These are phyloP conservation scores for Eristalis arbustorum DNA, from an alignment of 2,888 invertebrate genomes.

Conservation along the genomic window DNA sequence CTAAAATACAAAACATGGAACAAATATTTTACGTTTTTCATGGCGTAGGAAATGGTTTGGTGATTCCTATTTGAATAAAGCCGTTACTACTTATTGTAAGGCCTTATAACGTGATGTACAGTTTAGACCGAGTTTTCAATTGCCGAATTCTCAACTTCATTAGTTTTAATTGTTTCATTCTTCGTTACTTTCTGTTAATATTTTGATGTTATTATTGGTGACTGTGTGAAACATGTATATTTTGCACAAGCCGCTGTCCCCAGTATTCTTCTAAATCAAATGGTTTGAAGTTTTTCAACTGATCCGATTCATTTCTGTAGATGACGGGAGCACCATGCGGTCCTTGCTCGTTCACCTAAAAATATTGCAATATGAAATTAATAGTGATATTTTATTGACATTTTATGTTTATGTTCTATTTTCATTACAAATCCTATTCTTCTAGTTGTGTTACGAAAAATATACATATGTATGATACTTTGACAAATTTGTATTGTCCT, in stretches of 20 bases:
- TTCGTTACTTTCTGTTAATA: constrained; percentile 17
- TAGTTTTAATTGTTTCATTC: constrained; percentile 22
- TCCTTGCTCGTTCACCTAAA: constrained; percentile 82
- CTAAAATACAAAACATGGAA: constrained; percentile 35
- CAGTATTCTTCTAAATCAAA: constrained; percentile 90
- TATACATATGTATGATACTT: no score
- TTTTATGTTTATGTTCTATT: neutral
- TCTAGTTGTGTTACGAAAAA: no score
- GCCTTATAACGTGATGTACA: constrained; percentile 18
- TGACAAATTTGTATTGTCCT: no score
- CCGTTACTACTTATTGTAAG: constrained; percentile 19
- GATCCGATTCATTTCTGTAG: constrained; percentile 79
- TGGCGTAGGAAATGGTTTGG: constrained; percentile 29
- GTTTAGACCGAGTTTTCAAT: constrained; percentile 14
- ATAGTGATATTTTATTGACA: neutral
- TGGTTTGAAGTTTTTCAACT: constrained; percentile 88
- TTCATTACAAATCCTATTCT: neutral
- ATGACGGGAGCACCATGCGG: constrained; percentile 75
- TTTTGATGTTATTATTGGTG: constrained; percentile 73
- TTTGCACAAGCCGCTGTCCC: constrained; percentile 87
- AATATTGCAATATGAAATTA: constrained; percentile 1
- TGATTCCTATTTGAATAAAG: constrained; percentile 33
- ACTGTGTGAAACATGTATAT: constrained; percentile 80
- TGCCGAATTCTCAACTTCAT: constrained; percentile 31
- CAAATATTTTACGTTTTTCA: constrained; percentile 46